A percentile compares a stretch with the other conserved stretches of the same genome.
Evolutionary conservation across 2,888 invertebrate species (phyloP).

Genomic region (Rhyacophila evoluta): DNA sequence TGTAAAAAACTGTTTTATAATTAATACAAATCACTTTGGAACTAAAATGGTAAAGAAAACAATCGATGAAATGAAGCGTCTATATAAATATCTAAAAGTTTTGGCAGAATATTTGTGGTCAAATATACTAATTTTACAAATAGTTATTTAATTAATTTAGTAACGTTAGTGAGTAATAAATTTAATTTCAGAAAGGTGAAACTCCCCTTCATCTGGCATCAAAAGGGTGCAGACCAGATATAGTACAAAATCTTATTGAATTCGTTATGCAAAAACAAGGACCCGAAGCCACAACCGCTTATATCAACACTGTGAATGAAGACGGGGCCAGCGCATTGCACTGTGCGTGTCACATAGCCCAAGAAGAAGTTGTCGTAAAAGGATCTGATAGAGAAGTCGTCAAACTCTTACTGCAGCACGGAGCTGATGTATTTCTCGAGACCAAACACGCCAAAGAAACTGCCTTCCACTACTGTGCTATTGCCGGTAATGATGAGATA

Average conservation of each 20-base stretch:
- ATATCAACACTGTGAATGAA: constrained; percentile 89
- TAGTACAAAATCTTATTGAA: constrained; percentile 87
- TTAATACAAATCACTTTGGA: too few relatives aligned
- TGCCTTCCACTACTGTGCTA: constrained; percentile 94
- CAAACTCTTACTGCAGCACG: constrained; percentile 88
- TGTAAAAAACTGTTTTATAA: too few relatives aligned
- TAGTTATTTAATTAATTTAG: too few relatives aligned
- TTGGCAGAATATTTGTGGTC: too few relatives aligned
- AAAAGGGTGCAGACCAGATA: constrained; percentile 84
- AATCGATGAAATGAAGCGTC: too few relatives aligned
- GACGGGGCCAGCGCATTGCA: constrained; percentile 96
- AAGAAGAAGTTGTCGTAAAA: constrained; percentile 80
- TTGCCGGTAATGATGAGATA: constrained; percentile 96
- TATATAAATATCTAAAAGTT: too few relatives aligned
- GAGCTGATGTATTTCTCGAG: constrained; percentile 88
- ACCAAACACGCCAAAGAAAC: constrained; percentile 92
- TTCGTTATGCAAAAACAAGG: constrained; percentile 83
- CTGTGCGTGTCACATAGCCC: constrained; percentile 91
- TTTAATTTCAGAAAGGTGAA: constrained; percentile 81
- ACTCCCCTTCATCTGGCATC: constrained; percentile 96
- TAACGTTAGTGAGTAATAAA: too few relatives aligned
- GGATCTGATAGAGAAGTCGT: constrained; percentile 89
- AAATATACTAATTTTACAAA: too few relatives aligned
- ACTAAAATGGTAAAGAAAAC: too few relatives aligned
- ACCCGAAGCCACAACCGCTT: constrained; percentile 81